Base-by-base conservation (phyloP, 1,140 invertebrate genomes). In the Drosophila insularis region DNA sequence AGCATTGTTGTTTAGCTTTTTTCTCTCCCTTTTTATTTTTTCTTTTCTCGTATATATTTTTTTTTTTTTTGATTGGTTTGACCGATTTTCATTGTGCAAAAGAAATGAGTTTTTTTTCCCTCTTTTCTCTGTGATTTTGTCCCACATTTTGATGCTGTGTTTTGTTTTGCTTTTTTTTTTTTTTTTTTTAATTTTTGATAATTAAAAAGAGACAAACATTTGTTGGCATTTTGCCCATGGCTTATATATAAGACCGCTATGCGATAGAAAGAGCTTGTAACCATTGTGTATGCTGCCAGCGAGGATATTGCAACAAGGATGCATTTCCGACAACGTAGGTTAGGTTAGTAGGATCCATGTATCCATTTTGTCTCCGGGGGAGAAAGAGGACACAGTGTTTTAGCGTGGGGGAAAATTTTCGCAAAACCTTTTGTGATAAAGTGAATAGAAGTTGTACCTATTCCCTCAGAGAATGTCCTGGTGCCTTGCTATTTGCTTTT, bases 41-140 rank as follows among this genome's bases (percentile, higher is more conserved):
- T 60, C 63, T 21, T 35, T 67, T 56, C 58, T 64, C 5, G 27
- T 27, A 1, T 77, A 87, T 87, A 1, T 77, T 85, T 87, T 68
- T 21, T 35, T 67, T 56, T 62, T 64, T 77, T 85, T 87, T 86
- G 82, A 86, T 86, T 86, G 81, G 82, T 86, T 81, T 86, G 81
- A 86, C 81, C 81, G 82, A 86, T 86, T 87, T 87, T 82, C 74
- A 87, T 87, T 87, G 81, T 86, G 82, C 63, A 79, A 87, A 85
- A 85, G 81, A 86, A 86, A 86, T 86, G 71, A 72, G 81, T 87
- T 87, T 79, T 82, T 78, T 46, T 46, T 46, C 5, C 10, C 43
- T 46, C 43, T 46, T 19, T 19, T 50, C 17, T 11, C 43, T 19
- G 17, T 50, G 19, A 21, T 50, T 50, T 50, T 50, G 43, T 50